A percentile compares a stretch with the other conserved stretches of the same genome.
phyloP scores from a whole-genome alignment of 2,113 vertebrate species.

The Lophotis ruficrista region DNA sequence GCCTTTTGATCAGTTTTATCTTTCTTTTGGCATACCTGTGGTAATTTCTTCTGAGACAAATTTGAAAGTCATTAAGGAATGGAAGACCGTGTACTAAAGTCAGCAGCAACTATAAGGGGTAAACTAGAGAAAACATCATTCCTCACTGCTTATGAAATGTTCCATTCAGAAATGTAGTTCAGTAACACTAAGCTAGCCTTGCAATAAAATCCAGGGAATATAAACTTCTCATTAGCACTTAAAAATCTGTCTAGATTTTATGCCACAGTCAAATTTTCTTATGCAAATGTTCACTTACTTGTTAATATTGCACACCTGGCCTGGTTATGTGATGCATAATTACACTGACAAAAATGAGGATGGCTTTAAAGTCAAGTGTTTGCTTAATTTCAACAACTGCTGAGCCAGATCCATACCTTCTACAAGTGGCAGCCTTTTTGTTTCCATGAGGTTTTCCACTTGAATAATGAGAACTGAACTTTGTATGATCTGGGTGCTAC shows the following conservation, averaged over 20 bases:
- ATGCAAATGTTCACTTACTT: neutral
- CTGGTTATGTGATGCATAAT: neutral
- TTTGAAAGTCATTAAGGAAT: neutral
- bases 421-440: neutral
- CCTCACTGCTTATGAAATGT: neutral
- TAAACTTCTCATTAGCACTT: neutral
- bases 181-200: neutral
- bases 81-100: neutral
- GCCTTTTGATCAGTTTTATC: neutral
- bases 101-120: neutral
- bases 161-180: neutral
- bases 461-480: neutral
- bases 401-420: neutral
- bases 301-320: slow-evolving; percentile 30
- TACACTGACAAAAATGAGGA: neutral
- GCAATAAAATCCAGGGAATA: neutral
- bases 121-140: neutral
- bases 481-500: neutral
- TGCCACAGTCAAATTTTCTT: neutral
- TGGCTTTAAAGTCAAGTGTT: neutral
- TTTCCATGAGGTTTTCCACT: neutral
- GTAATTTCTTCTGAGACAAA: neutral
- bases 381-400: neutral
- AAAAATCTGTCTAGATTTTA: neutral
- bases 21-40: neutral